Evolutionary conservation across 2,888 invertebrate genomes (phyloP), one percentile per base, ranked within the genome.

Genomic region (Ligdia adustata): DNA sequence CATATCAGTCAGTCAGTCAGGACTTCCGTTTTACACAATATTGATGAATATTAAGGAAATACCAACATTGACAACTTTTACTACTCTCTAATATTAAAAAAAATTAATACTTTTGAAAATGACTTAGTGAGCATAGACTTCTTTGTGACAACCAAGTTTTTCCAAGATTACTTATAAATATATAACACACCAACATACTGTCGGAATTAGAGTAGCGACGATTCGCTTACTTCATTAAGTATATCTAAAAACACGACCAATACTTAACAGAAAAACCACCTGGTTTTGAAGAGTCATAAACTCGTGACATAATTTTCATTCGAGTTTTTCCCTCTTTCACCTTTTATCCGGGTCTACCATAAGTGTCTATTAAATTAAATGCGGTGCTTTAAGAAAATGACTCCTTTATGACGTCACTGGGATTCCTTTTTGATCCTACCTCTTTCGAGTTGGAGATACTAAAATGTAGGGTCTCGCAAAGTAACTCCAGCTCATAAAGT

Each of bases 361-460:
- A 64, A 69, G 63, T 63, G 65, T 64, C 72, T 69, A 72, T 76
- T 72, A 76, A 72, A 72, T 75, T 77, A 75, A 78, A 77, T 69
- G 74, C 64, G 69, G 60, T 66, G 66, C 72, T 72, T 69, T 64
- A 57, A 68, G 62, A 66, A 69, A 72, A 72, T 67, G 68, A 69
- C 69, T 69, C 66, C 71, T 71, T 73, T 65, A 61, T 66, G 69
- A 62, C 66, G 64, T 67, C 67, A 64, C 65, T 51, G 52, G 64
- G 62, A 69, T 70, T 70, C 71, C 67, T 66, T 65, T 72, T 75
- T 70, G 75, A 78, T 75, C 73, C 73, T 52, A 55, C 51, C 54
- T 64, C 59, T 65, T 64, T 57, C 55, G 28, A 60, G 58, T 53
- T 55, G 44, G 57, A 62, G 49, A 38, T 33, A 42, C 48, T 49